Percentiles rank a stretch among this genome's conserved stretches.
These are phyloP conservation scores for Malthinus seriepunctatus DNA, from an alignment of 2,888 invertebrate species.

Conservation along the genomic window DNA sequence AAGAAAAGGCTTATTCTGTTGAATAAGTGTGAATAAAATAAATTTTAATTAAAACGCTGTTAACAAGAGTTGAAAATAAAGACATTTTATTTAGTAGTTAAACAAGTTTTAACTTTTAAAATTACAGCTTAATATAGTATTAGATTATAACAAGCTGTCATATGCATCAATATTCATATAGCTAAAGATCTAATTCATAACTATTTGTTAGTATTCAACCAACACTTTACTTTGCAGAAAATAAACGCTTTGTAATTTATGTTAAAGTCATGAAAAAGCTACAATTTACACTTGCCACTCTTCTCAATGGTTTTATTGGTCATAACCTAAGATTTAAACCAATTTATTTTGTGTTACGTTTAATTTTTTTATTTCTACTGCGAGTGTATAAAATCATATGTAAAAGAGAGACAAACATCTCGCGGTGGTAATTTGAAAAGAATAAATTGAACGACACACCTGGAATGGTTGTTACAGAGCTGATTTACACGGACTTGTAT, in stretches of 20 bases:
- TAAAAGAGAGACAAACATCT: constrained; percentile 18
- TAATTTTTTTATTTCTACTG: constrained; percentile 7
- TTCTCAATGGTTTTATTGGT: constrained; percentile 41
- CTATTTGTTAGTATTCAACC: constrained; percentile 34
- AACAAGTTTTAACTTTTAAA: constrained; percentile 31
- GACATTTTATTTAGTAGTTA: constrained; percentile 28
- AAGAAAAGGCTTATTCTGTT: no score
- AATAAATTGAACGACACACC: constrained; percentile 25
- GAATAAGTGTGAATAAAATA: no score
- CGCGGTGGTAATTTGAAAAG: neutral
- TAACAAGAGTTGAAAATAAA: no score
- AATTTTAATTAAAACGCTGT: no score
- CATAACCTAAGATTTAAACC: constrained; percentile 35
- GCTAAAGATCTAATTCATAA: constrained; percentile 34
- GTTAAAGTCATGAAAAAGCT: constrained; percentile 43
- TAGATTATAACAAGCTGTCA: constrained; percentile 34
- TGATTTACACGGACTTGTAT: constrained; percentile 46
- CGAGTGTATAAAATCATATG: constrained; percentile 5
- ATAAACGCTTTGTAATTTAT: constrained; percentile 40
- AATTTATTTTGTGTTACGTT: constrained; percentile 14
- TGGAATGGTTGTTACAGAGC: constrained; percentile 37
- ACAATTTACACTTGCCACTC: constrained; percentile 42
- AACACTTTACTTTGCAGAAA: constrained; percentile 32
- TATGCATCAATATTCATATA: constrained; percentile 34
- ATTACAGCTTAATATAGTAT: constrained; percentile 32